Percentiles rank a stretch among this genome's conserved stretches.
phyloP scores from a whole-genome alignment of 2,113 vertebrate genomes.

The mouse (Mus musculus) region GRCm39 chr14:92297501-92298000 shows the following conservation, averaged over 20 bases:
- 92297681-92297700: no score
- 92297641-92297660: no score
- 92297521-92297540: no score
- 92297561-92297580: no score
- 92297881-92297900: not conserved
- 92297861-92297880: not conserved
- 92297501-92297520: no score
- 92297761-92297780: not conserved
- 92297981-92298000: not conserved
- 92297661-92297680: no score
- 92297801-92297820: not conserved
- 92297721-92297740: no score
- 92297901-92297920: not conserved
- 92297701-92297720: not conserved
- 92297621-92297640: no score
- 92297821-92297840: not conserved
- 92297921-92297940: not conserved
- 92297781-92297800: not conserved
- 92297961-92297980: not conserved
- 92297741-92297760: not conserved
- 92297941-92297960: not conserved
- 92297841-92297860: no score
- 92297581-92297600: no score
- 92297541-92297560: no score
- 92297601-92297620: no score